Evolutionary conservation across 2,113 vertebrate genomes (phyloP).

Genomic region (Maccullochella peelii): DNA sequence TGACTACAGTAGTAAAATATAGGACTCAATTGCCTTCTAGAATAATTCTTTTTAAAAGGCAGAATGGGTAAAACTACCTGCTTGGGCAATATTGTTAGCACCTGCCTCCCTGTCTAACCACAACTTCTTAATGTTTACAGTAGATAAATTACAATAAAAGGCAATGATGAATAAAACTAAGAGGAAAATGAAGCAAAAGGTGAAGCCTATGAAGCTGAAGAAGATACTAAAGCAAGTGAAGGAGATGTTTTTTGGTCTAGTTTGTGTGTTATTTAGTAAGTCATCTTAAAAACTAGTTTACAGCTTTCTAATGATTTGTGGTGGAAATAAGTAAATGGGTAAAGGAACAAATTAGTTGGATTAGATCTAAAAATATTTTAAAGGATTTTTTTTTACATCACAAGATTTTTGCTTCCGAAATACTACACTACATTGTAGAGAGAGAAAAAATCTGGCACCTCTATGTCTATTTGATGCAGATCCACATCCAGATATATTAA

Average conservation of each 20-base stretch:
- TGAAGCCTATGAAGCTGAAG: neutral
- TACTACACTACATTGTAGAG: neutral
- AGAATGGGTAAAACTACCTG: neutral
- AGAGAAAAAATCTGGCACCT: neutral
- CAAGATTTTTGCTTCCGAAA: neutral
- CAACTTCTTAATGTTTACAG: neutral
- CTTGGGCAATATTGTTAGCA: neutral
- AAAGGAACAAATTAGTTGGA: neutral
- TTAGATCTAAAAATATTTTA: neutral
- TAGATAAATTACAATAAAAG: neutral
- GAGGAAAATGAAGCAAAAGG: neutral
- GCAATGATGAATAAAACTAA: neutral
- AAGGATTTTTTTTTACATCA: neutral
- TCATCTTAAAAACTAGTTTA: neutral
- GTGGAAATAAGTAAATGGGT: neutral
- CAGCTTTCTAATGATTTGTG: neutral
- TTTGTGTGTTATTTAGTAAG: neutral
- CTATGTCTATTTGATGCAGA: slow-evolving; percentile 13
- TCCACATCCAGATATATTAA: slow-evolving; percentile 14
- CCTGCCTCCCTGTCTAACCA: no score
- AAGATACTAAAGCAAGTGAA: neutral
- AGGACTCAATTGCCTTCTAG: neutral
- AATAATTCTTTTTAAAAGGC: neutral
- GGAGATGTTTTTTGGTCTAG: neutral
- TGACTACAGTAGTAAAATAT: neutral